Evolutionary conservation across 2,113 vertebrate genomes (phyloP), one percentile per base, ranked within the genome.

Genomic region (Piliocolobus tephrosceles): DNA sequence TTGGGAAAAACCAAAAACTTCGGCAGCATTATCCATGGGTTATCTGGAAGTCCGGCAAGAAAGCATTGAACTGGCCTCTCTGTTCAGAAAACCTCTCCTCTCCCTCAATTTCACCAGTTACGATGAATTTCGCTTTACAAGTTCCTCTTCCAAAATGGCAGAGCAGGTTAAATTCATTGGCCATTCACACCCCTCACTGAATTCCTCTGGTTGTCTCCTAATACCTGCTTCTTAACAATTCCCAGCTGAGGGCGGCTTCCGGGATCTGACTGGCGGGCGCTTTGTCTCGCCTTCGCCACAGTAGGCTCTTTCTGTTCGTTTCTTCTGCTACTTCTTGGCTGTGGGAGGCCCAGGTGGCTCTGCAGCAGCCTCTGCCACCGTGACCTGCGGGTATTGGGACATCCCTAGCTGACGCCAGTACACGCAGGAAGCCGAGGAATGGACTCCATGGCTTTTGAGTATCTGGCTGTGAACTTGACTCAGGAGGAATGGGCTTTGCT

Each of bases 141-240:
- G 27, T 66, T 90, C 64, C 35, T 57, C 88, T 84, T 91, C 85
- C 55, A 80, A 93, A 57, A 43, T 22, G 72, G 11, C 35, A 76
- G 72, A 90, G n/a, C 27, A 78, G 23, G n/a, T 94, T 91, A 79
- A 87, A 40, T 20, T 68, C 27, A 87, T 38, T 7, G 35, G 25
- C 17, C 66, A 88, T 45, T 87, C 40, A 80, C 9, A 43, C 1
- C 11, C 25, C n/a, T 81, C 70, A 83, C 23, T 40, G 52, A 94
- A 92, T 76, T 90, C 32, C 57, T 85, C 79, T 78, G 35, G 35
- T 58, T 89, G 90, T 80, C 55, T 92, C 47, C 55, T 84, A 70
- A 94, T 30, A 72, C 30, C 38, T n/a, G 22, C 17, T 93, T 95
- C 50, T 90, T 88, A 68, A 12, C 70, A 86, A 83, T 23, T 97